Conservation (phyloP, 2,888 invertebrate species). For the Hermodice carunculata region DNA sequence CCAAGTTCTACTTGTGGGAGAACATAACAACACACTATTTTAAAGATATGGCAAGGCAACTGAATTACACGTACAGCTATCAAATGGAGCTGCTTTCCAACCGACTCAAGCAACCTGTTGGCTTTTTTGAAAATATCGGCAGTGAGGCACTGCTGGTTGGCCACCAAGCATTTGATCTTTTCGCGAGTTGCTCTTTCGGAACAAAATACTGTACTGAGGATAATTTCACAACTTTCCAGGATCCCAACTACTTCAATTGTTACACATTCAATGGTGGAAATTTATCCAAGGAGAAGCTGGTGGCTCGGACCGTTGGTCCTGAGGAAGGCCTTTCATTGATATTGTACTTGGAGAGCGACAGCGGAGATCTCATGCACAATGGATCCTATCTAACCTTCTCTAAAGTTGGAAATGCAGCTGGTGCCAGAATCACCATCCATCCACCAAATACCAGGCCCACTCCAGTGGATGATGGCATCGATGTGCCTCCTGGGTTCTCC, state of each 20-base stretch:
- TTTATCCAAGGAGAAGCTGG: conserved; percentile 32
- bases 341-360: conserved; percentile 61
- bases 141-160: conserved; percentile 52
- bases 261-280: conserved; percentile 62
- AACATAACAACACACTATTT: conserved; percentile 17
- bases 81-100: conserved; percentile 15
- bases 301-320: conserved; percentile 62
- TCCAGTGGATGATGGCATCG: conserved; percentile 63
- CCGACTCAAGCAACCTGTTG: conserved; percentile 25
- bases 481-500: conserved; percentile 64
- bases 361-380: conserved; percentile 53
- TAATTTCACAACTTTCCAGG: conserved; percentile 57
- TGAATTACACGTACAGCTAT: conserved; percentile 3
- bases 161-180: conserved; percentile 53
- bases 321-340: conserved; percentile 61
- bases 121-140: conserved; percentile 61
- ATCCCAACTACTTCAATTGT: conserved; percentile 63
- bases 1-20: conserved; percentile 15
- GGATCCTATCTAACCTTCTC: conserved; percentile 57
- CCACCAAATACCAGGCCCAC: conserved; percentile 63
- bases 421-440: conserved; percentile 62
- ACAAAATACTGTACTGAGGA: conserved; percentile 45
- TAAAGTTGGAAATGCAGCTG: conserved; percentile 61
- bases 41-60: neutral
- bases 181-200: conserved; percentile 59